Evolutionary conservation across 2,797 vertebrate genomes (phyloP).

Genomic region (Octomys mimax): DNA sequence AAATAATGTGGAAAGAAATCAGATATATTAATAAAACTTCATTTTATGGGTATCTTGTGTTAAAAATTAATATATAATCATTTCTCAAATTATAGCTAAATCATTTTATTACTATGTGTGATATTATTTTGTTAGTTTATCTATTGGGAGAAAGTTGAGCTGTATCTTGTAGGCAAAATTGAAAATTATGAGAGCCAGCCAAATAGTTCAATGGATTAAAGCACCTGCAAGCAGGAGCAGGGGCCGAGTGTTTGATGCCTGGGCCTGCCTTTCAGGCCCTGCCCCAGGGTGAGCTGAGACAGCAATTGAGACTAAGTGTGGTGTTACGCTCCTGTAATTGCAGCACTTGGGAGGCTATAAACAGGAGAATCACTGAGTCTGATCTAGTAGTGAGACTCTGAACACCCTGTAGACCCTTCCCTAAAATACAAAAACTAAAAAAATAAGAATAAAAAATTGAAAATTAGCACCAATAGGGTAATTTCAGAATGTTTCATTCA

Average conservation of each 20-base stretch:
- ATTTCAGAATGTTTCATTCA: neutral
- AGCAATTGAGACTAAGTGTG: no score
- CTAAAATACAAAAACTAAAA: no score
- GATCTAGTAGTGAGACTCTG: no score
- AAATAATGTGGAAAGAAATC: constrained; percentile 60
- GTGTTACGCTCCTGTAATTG: no score
- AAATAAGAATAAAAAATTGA: neutral
- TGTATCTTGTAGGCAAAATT: neutral
- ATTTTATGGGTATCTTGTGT: neutral
- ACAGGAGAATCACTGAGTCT: no score
- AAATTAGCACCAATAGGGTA: neutral
- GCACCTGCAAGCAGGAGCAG: no score
- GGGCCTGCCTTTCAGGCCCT: no score
- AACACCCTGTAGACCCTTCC: no score
- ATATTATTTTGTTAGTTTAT: neutral
- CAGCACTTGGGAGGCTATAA: no score
- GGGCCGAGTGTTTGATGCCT: no score
- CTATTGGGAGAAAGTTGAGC: neutral
- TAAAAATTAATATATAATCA: constrained; percentile 13
- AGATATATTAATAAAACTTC: neutral
- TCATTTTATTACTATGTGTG: neutral
- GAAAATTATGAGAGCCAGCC: neutral
- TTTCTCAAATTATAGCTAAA: neutral
- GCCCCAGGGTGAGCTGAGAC: no score
- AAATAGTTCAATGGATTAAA: no score